Evolutionary conservation across 2,797 vertebrate species (phyloP).

Genomic region (Premnoplex brunnescens): DNA sequence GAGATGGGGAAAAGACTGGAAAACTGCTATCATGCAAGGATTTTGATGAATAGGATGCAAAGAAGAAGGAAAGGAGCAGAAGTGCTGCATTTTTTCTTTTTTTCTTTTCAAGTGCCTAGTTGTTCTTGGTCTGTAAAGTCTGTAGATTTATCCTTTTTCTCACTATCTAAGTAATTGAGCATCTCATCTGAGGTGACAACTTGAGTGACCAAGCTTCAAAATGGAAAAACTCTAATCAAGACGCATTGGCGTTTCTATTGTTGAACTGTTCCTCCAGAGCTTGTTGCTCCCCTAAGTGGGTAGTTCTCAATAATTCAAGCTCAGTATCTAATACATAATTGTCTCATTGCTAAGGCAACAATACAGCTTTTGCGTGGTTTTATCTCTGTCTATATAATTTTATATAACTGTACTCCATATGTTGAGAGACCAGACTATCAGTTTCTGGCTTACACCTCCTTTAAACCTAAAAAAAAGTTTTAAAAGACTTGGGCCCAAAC

Average conservation of each 20-base stretch:
- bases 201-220: not conserved
- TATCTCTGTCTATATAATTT: not conserved
- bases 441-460: not conserved
- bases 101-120: not conserved
- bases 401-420: not conserved
- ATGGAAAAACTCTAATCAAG: not conserved
- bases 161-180: not conserved
- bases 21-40: not conserved
- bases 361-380: not conserved
- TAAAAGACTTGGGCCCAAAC: not conserved
- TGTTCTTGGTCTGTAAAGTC: not conserved
- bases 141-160: not conserved
- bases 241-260: not conserved
- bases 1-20: not conserved
- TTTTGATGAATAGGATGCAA: not conserved
- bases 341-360: not conserved
- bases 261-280: not conserved
- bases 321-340: not conserved
- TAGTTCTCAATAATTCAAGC: not conserved
- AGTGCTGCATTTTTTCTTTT: not conserved
- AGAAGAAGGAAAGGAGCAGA: not conserved
- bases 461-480: not conserved
- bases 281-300: not conserved
- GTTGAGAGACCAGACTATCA: not conserved
- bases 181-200: not conserved